A percentile compares a stretch with the other conserved stretches of the same genome.
Conservation (phyloP, 2,888 invertebrate genomes). For the Ophion obscuratus region DNA sequence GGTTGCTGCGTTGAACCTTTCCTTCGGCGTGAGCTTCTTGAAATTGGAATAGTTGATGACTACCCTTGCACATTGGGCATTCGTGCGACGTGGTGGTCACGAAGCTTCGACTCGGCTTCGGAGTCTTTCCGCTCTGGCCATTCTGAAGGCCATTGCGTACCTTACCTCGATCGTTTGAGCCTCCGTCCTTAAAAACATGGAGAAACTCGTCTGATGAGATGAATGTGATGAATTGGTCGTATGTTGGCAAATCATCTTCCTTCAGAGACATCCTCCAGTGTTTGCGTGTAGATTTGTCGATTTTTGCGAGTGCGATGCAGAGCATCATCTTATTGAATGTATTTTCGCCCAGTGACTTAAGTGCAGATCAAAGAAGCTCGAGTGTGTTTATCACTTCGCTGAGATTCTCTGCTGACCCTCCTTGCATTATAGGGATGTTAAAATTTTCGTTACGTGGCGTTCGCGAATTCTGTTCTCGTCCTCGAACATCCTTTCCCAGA, state of each 20-base stretch:
- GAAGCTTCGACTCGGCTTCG: not conserved
- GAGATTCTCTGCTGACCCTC: slow-evolving; percentile 7
- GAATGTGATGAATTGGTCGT: not conserved
- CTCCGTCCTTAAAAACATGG: not conserved
- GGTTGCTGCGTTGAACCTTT: too few species aligned
- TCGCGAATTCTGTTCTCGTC: slow-evolving; percentile 21
- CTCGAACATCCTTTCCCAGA: slow-evolving; percentile 25
- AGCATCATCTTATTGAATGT: slow-evolving; percentile 25
- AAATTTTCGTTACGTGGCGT: slow-evolving; percentile 23
- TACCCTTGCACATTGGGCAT: too few species aligned
- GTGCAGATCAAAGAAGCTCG: slow-evolving; percentile 61
- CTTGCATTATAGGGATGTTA: not conserved
- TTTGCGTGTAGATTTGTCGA: slow-evolving; percentile 23
- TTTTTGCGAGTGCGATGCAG: slow-evolving; percentile 2
- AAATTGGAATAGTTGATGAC: too few species aligned
- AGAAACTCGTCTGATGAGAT: not conserved
- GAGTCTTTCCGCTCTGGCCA: not conserved
- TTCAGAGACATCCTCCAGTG: not conserved
- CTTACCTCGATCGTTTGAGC: not conserved
- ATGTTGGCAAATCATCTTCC: too few species aligned
- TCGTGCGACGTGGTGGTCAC: not conserved
- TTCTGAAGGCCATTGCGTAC: not conserved
- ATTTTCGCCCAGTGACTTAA: slow-evolving; percentile 61
- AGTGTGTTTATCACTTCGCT: slow-evolving; percentile 5
- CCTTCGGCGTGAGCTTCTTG: too few species aligned